Evolutionary conservation across 1,140 invertebrate genomes (phyloP), one percentile per base, ranked within the genome.

Genomic region (Neodiprion lecontei): DNA sequence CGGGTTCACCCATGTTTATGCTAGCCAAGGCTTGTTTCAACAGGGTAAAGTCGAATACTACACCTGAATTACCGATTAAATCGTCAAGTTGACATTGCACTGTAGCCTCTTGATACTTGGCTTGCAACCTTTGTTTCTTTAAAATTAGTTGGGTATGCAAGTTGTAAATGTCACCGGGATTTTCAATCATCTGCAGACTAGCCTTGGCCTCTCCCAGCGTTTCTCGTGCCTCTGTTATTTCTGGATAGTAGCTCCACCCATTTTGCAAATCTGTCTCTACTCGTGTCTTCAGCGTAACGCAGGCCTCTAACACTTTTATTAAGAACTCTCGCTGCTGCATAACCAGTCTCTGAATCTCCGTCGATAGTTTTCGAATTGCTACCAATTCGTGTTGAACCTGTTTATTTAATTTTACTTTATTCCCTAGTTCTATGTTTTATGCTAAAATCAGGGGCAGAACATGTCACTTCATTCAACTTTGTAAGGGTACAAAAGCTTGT

Each of bases 21-120:
- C 90, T 90, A 17, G 89, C 89, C 0, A 94, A 84, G 1, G 93
- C 91, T 74, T 93, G 92, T 74, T 93, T 91, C 50, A 94, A 79
- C 67, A 93, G 75, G 3, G 90, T 88, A 77, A 92, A 93, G 78
- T 93, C 92, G 77, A 94, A 92, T 9, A 92, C 89, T 1, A 92
- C 91, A 23, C 88, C 89, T 7, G 92, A 92, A 79, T 91, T 92
- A 7, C 91, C 89, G 48, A 94, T 92, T 47, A 94, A 82, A 79
- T 94, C 93, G 77, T 94, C 93, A 47, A 94, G 85, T 77, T 93
- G 92, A 77, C 92, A 93, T 82, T 93, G 93, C 70, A 93, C 82
- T 82, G 92, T 91, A 90, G 94, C 93, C 76, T 94, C 93, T 72
- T 93, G 92, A 81, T 93, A 93, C 78, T 92, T 92, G 50, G 89